Conservation (phyloP, 2,113 vertebrate species). For the Labrus mixtus region DNA sequence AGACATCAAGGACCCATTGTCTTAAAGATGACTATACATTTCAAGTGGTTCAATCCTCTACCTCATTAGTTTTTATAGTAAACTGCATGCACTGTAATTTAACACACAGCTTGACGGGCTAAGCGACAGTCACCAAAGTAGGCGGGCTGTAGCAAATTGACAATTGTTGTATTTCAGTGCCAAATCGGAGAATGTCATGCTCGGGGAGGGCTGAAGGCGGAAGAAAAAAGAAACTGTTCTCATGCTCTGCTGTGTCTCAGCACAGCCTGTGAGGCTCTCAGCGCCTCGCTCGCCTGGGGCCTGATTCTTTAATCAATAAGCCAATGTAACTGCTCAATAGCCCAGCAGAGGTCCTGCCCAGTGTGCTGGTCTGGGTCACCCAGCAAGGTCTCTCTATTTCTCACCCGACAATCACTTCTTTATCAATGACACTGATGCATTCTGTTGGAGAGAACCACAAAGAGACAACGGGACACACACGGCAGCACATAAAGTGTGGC, state of each 20-base stretch:
- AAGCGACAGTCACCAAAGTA: not conserved
- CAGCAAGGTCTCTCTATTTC: conserved; percentile 60
- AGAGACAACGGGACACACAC: not conserved
- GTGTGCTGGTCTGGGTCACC: conserved; percentile 19
- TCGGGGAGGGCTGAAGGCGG: conserved; percentile 3
- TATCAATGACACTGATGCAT: conserved; percentile 44
- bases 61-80: not conserved
- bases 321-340: conserved; percentile 47
- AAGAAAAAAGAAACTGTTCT: not conserved
- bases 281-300: conserved; percentile 22
- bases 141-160: not conserved
- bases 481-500: not conserved
- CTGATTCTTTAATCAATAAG: conserved; percentile 71
- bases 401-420: conserved; percentile 37
- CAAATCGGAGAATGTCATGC: not conserved
- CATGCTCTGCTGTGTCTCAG: conserved; percentile 18
- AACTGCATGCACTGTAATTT: not conserved
- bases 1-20: not conserved
- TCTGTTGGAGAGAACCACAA: conserved; percentile 12
- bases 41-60: not conserved
- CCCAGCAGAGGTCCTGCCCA: conserved; percentile 36
- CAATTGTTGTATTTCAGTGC: conserved; percentile 6
- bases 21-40: not conserved
- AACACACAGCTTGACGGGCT: not conserved
- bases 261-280: conserved; percentile 11